Evolutionary conservation across 2,888 invertebrate species (phyloP).

Genomic region (Amblyjoppa fuscipennis): DNA sequence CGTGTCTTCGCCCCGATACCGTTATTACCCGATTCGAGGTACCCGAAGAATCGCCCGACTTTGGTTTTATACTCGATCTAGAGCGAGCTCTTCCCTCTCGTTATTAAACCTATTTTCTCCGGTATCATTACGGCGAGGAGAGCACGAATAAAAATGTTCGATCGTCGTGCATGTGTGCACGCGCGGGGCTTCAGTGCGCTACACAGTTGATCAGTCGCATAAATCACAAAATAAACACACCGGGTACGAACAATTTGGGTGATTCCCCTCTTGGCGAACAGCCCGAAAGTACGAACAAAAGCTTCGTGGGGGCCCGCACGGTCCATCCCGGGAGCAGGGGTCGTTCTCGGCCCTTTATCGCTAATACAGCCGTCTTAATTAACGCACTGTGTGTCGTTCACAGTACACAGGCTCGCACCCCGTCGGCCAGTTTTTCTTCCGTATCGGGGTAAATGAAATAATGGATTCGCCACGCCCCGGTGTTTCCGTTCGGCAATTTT

Average conservation of each 20-base stretch:
- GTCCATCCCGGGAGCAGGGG: conserved; percentile 65
- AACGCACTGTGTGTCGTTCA: conserved; percentile 71
- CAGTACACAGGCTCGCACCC: conserved; percentile 16
- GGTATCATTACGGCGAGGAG: neutral
- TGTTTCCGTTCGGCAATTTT: conserved; percentile 35
- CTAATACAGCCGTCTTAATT: conserved; percentile 81
- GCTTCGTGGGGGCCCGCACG: conserved; percentile 59
- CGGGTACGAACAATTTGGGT: conserved; percentile 77
- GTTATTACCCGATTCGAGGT: conserved; percentile 4
- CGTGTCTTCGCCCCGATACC: conserved; percentile 19
- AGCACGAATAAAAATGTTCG: conserved; percentile 9
- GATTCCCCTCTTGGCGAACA: conserved; percentile 63
- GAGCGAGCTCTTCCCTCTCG: neutral
- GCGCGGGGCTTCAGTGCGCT: conserved; percentile 7
- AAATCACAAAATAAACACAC: conserved; percentile 81
- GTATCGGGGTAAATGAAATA: conserved; percentile 58
- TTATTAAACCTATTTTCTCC: neutral
- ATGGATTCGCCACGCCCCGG: conserved; percentile 63
- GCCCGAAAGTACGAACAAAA: conserved; percentile 63
- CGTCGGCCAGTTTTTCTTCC: conserved; percentile 32
- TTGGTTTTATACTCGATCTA: neutral
- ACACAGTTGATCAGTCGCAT: conserved; percentile 78
- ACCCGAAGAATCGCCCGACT: neutral
- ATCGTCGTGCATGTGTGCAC: conserved; percentile 24
- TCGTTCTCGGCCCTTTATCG: conserved; percentile 72